Conservation (phyloP, 2,797 vertebrate genomes). For the Coendou prehensilis region DNA sequence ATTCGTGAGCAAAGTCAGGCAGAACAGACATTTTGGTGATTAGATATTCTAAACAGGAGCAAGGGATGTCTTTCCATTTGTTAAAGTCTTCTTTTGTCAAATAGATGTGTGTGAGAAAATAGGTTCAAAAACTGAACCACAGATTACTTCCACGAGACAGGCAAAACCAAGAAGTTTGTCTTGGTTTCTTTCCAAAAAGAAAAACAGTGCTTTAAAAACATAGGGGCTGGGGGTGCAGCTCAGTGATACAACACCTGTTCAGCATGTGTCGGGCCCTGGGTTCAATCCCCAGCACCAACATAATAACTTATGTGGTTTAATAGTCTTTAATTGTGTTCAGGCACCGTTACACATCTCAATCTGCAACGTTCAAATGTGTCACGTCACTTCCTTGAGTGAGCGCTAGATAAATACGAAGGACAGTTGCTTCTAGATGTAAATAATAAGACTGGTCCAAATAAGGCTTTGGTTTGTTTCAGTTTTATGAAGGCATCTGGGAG, state of each 20-base stretch:
- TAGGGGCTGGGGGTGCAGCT: not conserved
- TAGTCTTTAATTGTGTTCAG: conserved; percentile 71
- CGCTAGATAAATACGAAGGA: conserved; percentile 62
- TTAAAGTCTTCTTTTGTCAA: conserved; percentile 14
- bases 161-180: not conserved
- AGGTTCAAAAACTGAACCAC: conserved; percentile 17
- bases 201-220: conserved; percentile 61
- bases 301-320: not conserved
- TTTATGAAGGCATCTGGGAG: not conserved
- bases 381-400: conserved; percentile 34
- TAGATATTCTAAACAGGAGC: conserved; percentile 23
- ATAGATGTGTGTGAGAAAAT: not conserved
- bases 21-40: not conserved
- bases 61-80: not conserved
- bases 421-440: conserved; percentile 33
- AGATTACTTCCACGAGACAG: not conserved
- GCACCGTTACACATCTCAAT: conserved; percentile 77
- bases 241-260: no score
- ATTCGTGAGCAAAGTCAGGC: conserved; percentile 4
- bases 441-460: conserved; percentile 25
- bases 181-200: conserved; percentile 7
- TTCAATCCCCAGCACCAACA: not conserved
- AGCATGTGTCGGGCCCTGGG: not conserved
- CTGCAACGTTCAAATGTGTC: conserved; percentile 66
- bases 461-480: not conserved